Base-by-base conservation (phyloP, 2,888 invertebrate genomes). In the Gibbula magus region DNA sequence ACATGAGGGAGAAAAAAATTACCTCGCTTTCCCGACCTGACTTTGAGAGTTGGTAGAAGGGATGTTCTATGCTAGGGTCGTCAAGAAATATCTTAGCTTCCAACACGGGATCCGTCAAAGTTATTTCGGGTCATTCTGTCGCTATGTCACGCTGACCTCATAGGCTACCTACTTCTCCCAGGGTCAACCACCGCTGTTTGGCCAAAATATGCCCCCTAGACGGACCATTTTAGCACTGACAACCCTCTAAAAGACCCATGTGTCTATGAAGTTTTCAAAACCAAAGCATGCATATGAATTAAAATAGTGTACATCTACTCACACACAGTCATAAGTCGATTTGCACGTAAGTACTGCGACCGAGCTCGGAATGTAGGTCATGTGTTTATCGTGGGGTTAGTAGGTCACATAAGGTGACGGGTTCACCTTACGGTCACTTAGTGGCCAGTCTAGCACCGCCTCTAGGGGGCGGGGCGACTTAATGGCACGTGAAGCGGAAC, bases 311-410 rank as follows among this genome's bases (percentile, higher is more conserved):
- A 61, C 16, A 61, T 61, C 25, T 61, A 61, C 61, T 61, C 29
- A 61, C 61, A 61, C 61, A 25, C 13, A 61, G 61, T 61, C 61
- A 25, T 29, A n/a, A 61, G 61, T 61, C 61, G 61, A 61, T 61
- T 35, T 76, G 53, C 76, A 56, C 76, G 76, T 76, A 76, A 76
- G 74, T 52, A 56, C 76, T 35, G 45, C 53, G 76, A 54, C 76
- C 35, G 76, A 54, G 22, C 25, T 25, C 29, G 54, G 32, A 54
- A 76, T 76, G 54, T 76, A 76, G 76, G 76, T 76, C 76, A 54
- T 35, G 32, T 76, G 52, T n/a, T 54, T 53, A 53, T 56, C 53
- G 76, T 25, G 53, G 54, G 76, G 76, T 76, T 54, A 76, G 54
- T 76, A 54, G 76, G 54, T 29, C 76, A 76, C 54, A 35, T 76